These are phyloP conservation scores for Eristalis tenax DNA, from an alignment of 2,888 invertebrate species.

Conservation along the genomic window DNA sequence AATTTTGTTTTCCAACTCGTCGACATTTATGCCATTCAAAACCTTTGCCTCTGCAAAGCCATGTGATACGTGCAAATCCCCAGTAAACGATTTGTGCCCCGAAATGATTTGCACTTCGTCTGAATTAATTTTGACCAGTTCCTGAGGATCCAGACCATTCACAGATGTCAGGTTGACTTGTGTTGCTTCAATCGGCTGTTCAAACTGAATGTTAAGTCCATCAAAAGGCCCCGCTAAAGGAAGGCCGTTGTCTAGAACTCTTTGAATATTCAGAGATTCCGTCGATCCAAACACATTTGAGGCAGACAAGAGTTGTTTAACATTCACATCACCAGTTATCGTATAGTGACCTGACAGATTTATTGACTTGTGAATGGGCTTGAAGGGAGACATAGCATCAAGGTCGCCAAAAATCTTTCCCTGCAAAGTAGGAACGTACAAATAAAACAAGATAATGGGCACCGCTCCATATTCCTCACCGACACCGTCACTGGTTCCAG, in stretches of 20 bases:
- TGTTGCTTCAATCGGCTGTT: slow-evolving; percentile 75
- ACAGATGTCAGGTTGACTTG: slow-evolving; percentile 81
- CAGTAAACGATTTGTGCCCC: slow-evolving; percentile 82
- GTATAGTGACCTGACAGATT: slow-evolving; percentile 80
- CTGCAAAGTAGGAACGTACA: slow-evolving; percentile 66
- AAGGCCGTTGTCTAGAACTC: slow-evolving; percentile 74
- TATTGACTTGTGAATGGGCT: slow-evolving; percentile 80
- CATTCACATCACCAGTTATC: slow-evolving; percentile 82
- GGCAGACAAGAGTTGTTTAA: slow-evolving; percentile 80
- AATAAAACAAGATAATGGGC: background rate
- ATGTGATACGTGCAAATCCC: slow-evolving; percentile 80
- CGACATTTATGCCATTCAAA: slow-evolving; percentile 82
- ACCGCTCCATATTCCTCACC: slow-evolving; percentile 73
- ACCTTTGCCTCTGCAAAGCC: slow-evolving; percentile 79
- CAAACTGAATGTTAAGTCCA: slow-evolving; percentile 76
- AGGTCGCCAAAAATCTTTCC: slow-evolving; percentile 82
- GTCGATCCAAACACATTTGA: slow-evolving; percentile 75
- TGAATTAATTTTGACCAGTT: slow-evolving; percentile 80
- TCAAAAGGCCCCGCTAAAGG: slow-evolving; percentile 73
- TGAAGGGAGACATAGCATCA: slow-evolving; percentile 81
- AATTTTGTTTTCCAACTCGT: slow-evolving; percentile 79
- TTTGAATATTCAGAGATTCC: slow-evolving; percentile 72
- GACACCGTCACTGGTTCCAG: slow-evolving; percentile 80
- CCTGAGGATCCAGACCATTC: slow-evolving; percentile 80
- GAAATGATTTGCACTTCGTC: slow-evolving; percentile 81